phyloP scores from a whole-genome alignment of 2,888 invertebrate genomes.

The Synanthedon vespiformis region DNA sequence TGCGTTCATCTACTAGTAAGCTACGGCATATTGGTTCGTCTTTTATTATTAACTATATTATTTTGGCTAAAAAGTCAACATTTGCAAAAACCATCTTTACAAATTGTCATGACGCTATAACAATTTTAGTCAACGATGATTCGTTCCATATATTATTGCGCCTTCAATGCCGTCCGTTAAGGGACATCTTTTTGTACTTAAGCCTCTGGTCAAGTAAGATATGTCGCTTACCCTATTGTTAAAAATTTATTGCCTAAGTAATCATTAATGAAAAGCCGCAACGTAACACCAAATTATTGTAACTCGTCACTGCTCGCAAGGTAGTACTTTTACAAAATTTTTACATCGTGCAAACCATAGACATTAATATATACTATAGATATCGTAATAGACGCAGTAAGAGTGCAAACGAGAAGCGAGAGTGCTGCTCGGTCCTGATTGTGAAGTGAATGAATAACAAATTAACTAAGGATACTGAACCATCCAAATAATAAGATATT shows the following conservation, averaged over 20 bases:
- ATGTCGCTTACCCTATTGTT: conserved; percentile 29
- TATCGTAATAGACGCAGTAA: too few species aligned
- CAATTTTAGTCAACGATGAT: conserved; percentile 62
- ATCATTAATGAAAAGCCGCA: neutral
- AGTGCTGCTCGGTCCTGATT: too few species aligned
- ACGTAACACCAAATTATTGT: neutral
- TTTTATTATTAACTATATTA: conserved; percentile 52
- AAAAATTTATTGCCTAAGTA: neutral
- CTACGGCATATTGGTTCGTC: conserved; percentile 70
- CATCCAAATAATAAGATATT: too few species aligned
- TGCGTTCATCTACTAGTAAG: conserved; percentile 65
- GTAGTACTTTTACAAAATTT: too few species aligned
- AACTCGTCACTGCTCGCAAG: too few species aligned
- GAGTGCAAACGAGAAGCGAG: too few species aligned
- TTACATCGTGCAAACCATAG: too few species aligned
- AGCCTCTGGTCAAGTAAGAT: conserved; percentile 38
- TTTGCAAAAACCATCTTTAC: conserved; percentile 64
- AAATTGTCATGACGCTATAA: conserved; percentile 68
- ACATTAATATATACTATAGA: too few species aligned
- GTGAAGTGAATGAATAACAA: too few species aligned
- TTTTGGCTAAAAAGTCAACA: conserved; percentile 70
- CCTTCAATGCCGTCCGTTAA: conserved; percentile 39
- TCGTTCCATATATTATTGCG: conserved; percentile 31
- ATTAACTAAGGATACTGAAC: too few species aligned
- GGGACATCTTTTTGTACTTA: conserved; percentile 18